Evolutionary conservation across 2,888 invertebrate genomes (phyloP), one percentile per base, ranked within the genome.

Genomic region (Palloptera scutellata): DNA sequence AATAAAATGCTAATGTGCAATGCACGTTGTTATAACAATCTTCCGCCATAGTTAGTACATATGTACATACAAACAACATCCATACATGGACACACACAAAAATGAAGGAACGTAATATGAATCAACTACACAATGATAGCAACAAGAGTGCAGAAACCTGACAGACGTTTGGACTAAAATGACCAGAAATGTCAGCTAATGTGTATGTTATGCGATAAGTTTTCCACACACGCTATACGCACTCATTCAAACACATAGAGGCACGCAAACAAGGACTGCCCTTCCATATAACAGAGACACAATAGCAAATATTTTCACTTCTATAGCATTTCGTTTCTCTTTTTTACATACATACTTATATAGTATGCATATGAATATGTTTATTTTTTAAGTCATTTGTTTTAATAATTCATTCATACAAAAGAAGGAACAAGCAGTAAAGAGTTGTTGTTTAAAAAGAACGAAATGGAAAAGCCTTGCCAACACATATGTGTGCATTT

Each of bases 321-420:
- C 17, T 41, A 17, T 58, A 15, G 20, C 20, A 41, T 52, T 19
- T 42, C 42, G 12, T 5, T 64, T 19, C 10, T 12, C 60, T 43
- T 17, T n/a, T 54, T 43, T 43, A 55, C 17, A 20, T 54, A 17
- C 43, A 10, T 12, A 52, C 41, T 41, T 30, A 10, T n/a, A 48
- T 55, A 12, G 51, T 54, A 15, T 41, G 13, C 40, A 30, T 30
- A 6, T n/a, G n/a, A n/a, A n/a, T n/a, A n/a, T n/a, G n/a, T n/a
- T n/a, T 30, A 15, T 53, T 60, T 61, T 61, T 55, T n/a, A n/a
- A 66, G 60, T 55, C 66, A 61, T 66, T 66, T 66, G 66, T 61
- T 61, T 66, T 66, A 66, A 66, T 66, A 66, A 55, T 66, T 66
- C 66, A 66, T 20, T 61, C 41, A n/a, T 11, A 19, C 45, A 60